Base-by-base conservation (phyloP, 2,888 invertebrate genomes). In the Fissipunctia ypsillon region DNA sequence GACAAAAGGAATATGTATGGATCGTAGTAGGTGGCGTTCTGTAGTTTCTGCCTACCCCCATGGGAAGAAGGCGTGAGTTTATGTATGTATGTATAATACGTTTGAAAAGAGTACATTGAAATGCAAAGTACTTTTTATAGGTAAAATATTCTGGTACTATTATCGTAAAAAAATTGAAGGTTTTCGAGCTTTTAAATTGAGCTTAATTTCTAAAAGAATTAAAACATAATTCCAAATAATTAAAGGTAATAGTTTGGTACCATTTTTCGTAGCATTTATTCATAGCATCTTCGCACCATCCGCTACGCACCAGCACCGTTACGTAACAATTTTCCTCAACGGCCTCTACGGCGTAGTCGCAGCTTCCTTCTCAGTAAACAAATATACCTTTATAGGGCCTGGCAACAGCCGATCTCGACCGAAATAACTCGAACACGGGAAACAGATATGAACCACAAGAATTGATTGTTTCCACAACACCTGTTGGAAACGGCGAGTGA, bases 401-500 rank as follows among this genome's bases (percentile, higher is more conserved):
- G 66, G 72, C 78, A 76, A 78, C 73, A 61, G 38, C 60, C 61
- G 81, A 71, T 83, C 83, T 83, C 72, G 81, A 81, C 79, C 19
- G 50, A 75, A 85, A 85, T 85, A 85, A 48, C 43, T 48, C 66
- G 67, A 12, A 87, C 79, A 81, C 65, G 67, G 64, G 70, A 80
- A 85, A 72, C 84, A 85, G 83, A 83, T 54, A 63, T 75, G 48
- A 57, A 75, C 57, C 12, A 43, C 56, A 75, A 73, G 52, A 82
- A 76, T 81, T 82, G 78, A 81, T 75, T 72, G 68, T 84, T 83
- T 69, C 71, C 67, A 71, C 69, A 76, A 73, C 77, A 82, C 63
- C 73, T 70, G 63, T 35, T 73, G 14, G 19, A 63, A 78, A 63
- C 56, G 31, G 65, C 45, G 48, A 74, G 66, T 54, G 16, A 68